Evolutionary conservation across 2,113 vertebrate genomes (phyloP), one percentile per base, ranked within the genome.

Genomic region (Centropus bengalensis): DNA sequence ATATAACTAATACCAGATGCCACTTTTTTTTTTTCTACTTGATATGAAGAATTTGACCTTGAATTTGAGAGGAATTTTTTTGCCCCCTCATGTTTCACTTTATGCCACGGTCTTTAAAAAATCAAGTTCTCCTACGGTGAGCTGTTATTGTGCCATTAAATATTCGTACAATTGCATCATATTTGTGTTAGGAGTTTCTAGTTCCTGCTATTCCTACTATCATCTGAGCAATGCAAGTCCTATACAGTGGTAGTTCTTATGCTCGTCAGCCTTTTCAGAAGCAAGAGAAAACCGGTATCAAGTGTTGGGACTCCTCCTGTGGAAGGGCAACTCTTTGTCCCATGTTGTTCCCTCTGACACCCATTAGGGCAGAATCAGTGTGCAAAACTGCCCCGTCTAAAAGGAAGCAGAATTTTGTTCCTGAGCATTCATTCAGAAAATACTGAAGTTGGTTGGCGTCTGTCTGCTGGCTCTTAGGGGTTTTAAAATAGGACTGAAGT

Each of bases 321-420:
- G 23, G 22, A 56, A 78, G 44, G 77, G 15, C 12, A 77, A 1
- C 15, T 51, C 40, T 44, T 70, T 8, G 2, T 91, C 47, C 59
- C 14, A 3, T 3, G 0, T 5, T 33, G 21, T 70, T 86, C 26
- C 66, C 12, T 66, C 55, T 49, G 45, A 74, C 27, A 54, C 16
- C 8, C 14, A 6, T 3, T 28, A 79, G 49, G 22, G 54, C 24
- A 66, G 58, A 78, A 58, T 49, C 30, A 54, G 19, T 8, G 15
- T 73, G 44, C 55, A 83, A 24, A 40, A 80, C 30, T 62, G 20
- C 26, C 26, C 32, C 63, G 51, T 45, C n/a, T 33, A 74, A 33
- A 89, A 77, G 47, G 33, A 77, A 66, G 28, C 17, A 89, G 67
- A 58, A 51, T 91, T 80, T 91, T 86, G 7, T 85, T 87, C 23